Percentiles rank a stretch among this genome's conserved stretches.
phyloP scores from a whole-genome alignment of 1,140 invertebrate species.

The Drosophila repleta region DNA sequence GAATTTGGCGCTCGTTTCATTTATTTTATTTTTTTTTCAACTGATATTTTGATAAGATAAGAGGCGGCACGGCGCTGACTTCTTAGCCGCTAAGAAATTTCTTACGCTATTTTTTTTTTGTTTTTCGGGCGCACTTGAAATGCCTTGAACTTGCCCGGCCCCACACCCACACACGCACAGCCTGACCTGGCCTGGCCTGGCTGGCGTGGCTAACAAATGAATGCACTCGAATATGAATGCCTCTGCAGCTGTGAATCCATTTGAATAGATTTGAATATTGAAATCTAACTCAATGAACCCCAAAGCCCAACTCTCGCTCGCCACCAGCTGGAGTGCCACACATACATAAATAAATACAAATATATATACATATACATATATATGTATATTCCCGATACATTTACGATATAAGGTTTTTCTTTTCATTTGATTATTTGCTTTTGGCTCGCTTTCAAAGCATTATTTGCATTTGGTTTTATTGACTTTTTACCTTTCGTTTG shows the following conservation, averaged over 20 bases:
- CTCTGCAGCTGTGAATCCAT: neutral
- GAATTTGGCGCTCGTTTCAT: constrained; percentile 17
- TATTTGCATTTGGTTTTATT: neutral
- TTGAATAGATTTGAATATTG: constrained; percentile 16
- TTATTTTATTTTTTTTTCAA: constrained; percentile 17
- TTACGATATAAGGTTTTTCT: too few species aligned
- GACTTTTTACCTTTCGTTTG: too few species aligned
- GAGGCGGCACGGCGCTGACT: constrained; percentile 13
- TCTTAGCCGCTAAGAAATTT: constrained; percentile 32
- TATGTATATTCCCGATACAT: neutral
- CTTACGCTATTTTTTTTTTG: constrained; percentile 9
- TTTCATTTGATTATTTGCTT: neutral
- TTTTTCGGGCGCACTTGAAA: constrained; percentile 25
- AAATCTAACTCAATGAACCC: neutral
- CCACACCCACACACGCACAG: neutral
- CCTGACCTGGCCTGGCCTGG: neutral
- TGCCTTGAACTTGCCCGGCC: constrained; percentile 42
- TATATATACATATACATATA: neutral
- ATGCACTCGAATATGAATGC: constrained; percentile 21
- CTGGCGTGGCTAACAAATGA: constrained; percentile 31
- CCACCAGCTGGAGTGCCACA: neutral
- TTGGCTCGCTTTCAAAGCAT: neutral
- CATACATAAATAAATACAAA: neutral
- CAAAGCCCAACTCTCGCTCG: neutral
- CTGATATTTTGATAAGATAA: constrained; percentile 45